Conservation (phyloP, 2,113 vertebrate genomes). For the Sphaerodactylus townsendi region DNA sequence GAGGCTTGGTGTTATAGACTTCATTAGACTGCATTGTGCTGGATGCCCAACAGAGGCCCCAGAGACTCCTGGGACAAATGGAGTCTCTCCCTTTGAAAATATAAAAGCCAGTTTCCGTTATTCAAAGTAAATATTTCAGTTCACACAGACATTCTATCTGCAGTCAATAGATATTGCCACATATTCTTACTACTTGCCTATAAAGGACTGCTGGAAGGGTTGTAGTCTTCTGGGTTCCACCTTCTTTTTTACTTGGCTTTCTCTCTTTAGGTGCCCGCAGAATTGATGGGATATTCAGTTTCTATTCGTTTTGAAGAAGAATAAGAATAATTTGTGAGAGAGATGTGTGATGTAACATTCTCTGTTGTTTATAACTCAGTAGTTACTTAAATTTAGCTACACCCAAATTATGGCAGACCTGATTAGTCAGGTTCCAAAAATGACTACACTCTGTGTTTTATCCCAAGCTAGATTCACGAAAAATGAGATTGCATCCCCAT, state of each 20-base stretch:
- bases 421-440: slow-evolving; percentile 39
- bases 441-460: slow-evolving; percentile 22
- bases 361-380: slow-evolving; percentile 11
- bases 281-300: slow-evolving; percentile 89
- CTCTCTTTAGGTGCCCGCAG: slow-evolving; percentile 95
- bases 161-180: neutral
- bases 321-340: slow-evolving; percentile 45
- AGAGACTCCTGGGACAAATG: no score
- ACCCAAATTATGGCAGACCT: slow-evolving; percentile 12
- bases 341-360: slow-evolving; percentile 36
- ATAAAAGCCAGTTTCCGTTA: neutral
- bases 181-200: slow-evolving; percentile 82
- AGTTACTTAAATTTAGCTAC: slow-evolving; percentile 6
- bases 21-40: no score
- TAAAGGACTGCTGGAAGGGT: slow-evolving; percentile 90
- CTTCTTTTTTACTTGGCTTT: slow-evolving; percentile 97
- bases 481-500: neutral
- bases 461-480: slow-evolving; percentile 2
- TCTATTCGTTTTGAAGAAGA: slow-evolving; percentile 80
- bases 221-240: slow-evolving; percentile 88
- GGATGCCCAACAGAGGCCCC: no score
- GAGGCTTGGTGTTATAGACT: no score
- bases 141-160: slow-evolving; percentile 26
- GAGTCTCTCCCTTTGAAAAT: no score
- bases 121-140: slow-evolving; percentile 9